phyloP scores from a whole-genome alignment of 2,888 invertebrate genomes.

The Lasioglossum calceatum region DNA sequence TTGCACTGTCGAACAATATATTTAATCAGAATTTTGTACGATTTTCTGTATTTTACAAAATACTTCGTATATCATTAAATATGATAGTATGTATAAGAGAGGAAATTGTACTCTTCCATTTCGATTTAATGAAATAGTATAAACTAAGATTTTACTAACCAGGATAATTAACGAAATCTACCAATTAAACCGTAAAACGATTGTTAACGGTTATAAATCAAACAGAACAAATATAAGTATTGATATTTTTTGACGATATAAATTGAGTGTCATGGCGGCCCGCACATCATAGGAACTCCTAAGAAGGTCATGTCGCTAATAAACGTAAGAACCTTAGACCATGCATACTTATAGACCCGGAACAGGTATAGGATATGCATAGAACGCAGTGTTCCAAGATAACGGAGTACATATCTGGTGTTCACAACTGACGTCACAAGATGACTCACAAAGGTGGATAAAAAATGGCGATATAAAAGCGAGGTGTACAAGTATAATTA shows the following conservation, averaged over 20 bases:
- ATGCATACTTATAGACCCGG: too few relatives aligned
- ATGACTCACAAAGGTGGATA: too few relatives aligned
- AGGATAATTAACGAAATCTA: neutral
- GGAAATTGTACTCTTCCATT: neutral
- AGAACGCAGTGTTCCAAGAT: too few relatives aligned
- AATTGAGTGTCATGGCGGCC: constrained; percentile 28
- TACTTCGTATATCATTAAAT: neutral
- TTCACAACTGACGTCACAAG: too few relatives aligned
- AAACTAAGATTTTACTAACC: neutral
- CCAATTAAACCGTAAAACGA: neutral
- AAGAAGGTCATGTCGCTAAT: constrained; percentile 37
- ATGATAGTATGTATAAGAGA: neutral
- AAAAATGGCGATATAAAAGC: too few relatives aligned
- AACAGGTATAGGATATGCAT: too few relatives aligned
- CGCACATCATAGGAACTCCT: constrained; percentile 18
- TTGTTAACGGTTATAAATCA: neutral
- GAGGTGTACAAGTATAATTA: too few relatives aligned
- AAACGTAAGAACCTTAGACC: neutral
- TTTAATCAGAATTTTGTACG: too few relatives aligned
- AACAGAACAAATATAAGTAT: neutral
- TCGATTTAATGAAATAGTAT: neutral
- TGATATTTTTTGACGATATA: neutral
- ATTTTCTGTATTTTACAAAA: too few relatives aligned
- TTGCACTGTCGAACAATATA: too few relatives aligned
- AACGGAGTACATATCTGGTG: too few relatives aligned